Evolutionary conservation across 2,797 vertebrate genomes (phyloP), one percentile per base, ranked within the genome.

Genomic region (Pteropus rufus): DNA sequence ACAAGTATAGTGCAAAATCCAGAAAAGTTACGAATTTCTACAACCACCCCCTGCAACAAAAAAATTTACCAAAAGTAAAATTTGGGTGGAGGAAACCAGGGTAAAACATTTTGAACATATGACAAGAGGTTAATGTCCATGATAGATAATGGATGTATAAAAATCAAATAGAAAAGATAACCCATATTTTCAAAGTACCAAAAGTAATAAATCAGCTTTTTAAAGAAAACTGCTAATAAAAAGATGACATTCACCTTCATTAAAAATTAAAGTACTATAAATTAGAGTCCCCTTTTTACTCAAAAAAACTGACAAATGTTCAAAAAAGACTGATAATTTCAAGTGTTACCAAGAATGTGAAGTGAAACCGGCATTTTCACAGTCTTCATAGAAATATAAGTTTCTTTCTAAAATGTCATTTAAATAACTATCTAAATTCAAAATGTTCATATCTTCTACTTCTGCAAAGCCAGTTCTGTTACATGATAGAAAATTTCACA

Each of bases 201-300:
- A 85, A 85, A 56, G 31, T 77, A 95, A 87, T 69, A 79, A 82
- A 39, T 31, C n/a, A 73, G 34, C 36, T 88, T 70, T 52, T 58
- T 58, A 72, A 88, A 80, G 7, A 86, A 85, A 88, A 70, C 12
- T 18, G 39, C 5, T 81, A 64, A 65, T 31, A 60, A 86, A 89
- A 93, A 72, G 58, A 54, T 24, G 62, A 19, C 9, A 56, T 69
- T 79, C 9, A 29, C 4, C 7, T 90, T 92, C 64, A 90, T 29
- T 90, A 65, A 39, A 95, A 96, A 23, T 70, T 19, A 62, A 94
- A 95, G 14, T 85, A 60, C 29, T 88, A 62, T 31, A 83, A 94
- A 83, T 67, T 44, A 14, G 60, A 73, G 36, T 75, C 16, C 14
- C 10, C 79, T 93, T 75, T 36, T 56, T 29, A 69, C 7, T 7